A percentile compares a stretch with the other conserved stretches of the same genome.
phyloP scores from a whole-genome alignment of 1,140 invertebrate genomes.

The Bicyclus anynana region DNA sequence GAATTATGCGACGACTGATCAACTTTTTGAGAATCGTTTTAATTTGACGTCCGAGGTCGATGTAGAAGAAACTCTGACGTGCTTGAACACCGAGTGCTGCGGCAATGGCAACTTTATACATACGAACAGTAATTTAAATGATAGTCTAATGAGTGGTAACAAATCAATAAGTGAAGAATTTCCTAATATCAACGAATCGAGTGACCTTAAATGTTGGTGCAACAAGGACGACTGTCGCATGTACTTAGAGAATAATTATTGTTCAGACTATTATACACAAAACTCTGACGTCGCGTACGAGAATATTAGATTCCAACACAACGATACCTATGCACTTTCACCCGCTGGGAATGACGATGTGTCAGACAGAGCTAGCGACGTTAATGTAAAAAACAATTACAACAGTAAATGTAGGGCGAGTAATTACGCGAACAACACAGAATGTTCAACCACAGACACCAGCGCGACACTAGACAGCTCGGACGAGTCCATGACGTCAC shows the following conservation, averaged over 20 bases:
- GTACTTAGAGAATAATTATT: constrained; percentile 1
- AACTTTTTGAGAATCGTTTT: neutral
- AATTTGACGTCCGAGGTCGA: neutral
- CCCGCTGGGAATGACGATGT: neutral
- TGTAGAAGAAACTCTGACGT: neutral
- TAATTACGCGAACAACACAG: neutral
- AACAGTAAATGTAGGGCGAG: neutral
- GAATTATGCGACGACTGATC: no score
- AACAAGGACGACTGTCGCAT: constrained; percentile 9
- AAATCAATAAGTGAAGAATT: no score
- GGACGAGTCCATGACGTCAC: constrained; percentile 24
- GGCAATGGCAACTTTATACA: neutral
- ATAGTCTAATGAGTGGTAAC: no score
- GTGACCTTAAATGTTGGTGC: constrained; percentile 7
- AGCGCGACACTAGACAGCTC: neutral
- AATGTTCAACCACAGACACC: constrained; percentile 2
- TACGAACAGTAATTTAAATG: no score
- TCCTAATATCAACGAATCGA: neutral
- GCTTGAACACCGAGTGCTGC: neutral
- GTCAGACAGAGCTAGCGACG: no score
- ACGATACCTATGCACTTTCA: neutral
- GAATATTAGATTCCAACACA: neutral
- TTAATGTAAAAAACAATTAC: neutral
- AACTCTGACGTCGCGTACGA: neutral
- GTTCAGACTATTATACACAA: neutral